These are phyloP conservation scores for Homarus americanus DNA, from an alignment of 1,140 invertebrate genomes.

Conservation along the genomic window DNA sequence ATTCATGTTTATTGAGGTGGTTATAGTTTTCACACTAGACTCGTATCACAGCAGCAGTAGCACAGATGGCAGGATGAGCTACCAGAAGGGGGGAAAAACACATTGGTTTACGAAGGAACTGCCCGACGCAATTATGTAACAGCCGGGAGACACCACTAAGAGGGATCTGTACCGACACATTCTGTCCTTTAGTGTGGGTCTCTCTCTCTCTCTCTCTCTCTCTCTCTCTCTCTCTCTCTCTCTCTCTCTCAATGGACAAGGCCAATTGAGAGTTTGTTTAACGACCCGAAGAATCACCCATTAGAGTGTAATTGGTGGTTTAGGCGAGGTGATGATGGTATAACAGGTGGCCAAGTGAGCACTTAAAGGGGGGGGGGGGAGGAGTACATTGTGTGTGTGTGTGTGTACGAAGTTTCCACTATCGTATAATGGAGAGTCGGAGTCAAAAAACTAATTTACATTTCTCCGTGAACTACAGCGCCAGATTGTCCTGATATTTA, in stretches of 20 bases:
- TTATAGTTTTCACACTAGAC: too few relatives aligned
- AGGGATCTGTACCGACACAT: too few relatives aligned
- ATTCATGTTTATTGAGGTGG: too few relatives aligned
- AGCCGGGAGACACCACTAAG: too few relatives aligned
- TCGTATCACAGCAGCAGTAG: too few relatives aligned
- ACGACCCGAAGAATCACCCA: conserved; percentile 68
- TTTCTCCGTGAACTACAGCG: not conserved
- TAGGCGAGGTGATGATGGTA: conserved; percentile 32
- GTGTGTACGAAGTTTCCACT: not conserved
- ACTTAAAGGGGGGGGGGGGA: not conserved
- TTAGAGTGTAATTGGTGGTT: conserved; percentile 65
- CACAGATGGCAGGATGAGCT: too few relatives aligned
- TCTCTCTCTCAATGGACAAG: conserved; percentile 47
- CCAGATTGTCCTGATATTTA: not conserved
- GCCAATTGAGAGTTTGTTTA: conserved; percentile 67
- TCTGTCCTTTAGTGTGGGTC: not conserved
- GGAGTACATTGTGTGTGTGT: not conserved
- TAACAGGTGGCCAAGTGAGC: conserved; percentile 60
- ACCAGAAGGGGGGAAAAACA: too few relatives aligned
- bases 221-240: conserved; percentile 14
- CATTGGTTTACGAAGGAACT: too few relatives aligned
- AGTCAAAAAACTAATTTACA: not conserved
- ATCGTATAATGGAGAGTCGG: too few relatives aligned
- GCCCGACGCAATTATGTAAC: too few relatives aligned
- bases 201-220: conserved; percentile 20